These are phyloP conservation scores for Ondatra zibethicus DNA, from an alignment of 2,113 vertebrate species.

Conservation along the genomic window DNA sequence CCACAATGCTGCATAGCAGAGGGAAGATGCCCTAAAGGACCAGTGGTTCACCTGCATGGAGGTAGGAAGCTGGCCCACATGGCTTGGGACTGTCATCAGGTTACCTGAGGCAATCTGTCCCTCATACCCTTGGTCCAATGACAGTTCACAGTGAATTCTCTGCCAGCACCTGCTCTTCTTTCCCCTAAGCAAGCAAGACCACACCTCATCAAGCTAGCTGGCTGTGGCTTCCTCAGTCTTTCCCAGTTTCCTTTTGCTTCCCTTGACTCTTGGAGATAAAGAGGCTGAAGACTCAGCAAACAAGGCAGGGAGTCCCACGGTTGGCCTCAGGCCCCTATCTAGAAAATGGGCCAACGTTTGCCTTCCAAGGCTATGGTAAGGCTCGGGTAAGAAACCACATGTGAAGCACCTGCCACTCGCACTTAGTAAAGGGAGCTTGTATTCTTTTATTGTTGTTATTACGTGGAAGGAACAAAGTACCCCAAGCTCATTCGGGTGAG, in stretches of 20 bases:
- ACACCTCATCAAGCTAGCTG: not conserved
- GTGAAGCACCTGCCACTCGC: conserved; percentile 9
- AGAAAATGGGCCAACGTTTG: not conserved
- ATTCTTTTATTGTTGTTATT: conserved; percentile 34
- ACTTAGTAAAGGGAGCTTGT: conserved; percentile 50
- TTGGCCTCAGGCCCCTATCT: not conserved
- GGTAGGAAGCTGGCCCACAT: not conserved
- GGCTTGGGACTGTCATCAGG: not conserved
- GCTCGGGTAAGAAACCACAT: not conserved
- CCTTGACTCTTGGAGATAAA: not conserved
- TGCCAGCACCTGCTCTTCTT: not conserved
- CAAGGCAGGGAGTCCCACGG: not conserved
- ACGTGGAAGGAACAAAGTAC: not conserved
- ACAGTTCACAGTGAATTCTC: not conserved
- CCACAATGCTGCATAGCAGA: not conserved
- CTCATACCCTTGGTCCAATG: not conserved
- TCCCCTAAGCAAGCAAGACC: not conserved
- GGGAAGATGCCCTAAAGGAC: not conserved
- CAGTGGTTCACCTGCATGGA: not conserved
- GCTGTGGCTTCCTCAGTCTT: not conserved
- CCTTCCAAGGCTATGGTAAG: not conserved
- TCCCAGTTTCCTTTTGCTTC: not conserved
- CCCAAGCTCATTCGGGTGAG: not conserved
- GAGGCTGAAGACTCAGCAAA: not conserved
- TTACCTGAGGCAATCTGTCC: not conserved